Percentiles rank a stretch among this genome's conserved stretches.
Conservation (phyloP, 2,113 vertebrate genomes). For the Ptyas mucosa region DNA sequence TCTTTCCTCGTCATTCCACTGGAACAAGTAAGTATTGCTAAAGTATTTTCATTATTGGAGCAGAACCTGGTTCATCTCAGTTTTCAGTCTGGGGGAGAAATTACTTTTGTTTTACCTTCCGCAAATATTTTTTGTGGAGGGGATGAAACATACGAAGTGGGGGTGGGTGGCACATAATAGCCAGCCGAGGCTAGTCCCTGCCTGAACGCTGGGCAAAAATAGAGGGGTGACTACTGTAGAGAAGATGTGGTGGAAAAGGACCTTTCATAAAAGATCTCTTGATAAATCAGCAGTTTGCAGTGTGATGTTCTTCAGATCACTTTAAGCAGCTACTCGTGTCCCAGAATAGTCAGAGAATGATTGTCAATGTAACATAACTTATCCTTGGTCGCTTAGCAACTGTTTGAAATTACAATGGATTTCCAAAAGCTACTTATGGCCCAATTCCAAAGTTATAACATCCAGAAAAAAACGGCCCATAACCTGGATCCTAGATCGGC, state of each 20-base stretch:
- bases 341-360: background rate
- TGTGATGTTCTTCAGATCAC: background rate
- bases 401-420: background rate
- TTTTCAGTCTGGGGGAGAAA: background rate
- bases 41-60: background rate
- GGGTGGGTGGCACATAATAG: background rate
- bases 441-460: background rate
- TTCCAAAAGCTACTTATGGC: background rate
- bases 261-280: background rate
- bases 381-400: background rate
- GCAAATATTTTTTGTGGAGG: background rate
- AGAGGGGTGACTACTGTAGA: background rate
- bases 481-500: background rate
- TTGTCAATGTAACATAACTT: background rate
- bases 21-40: conserved; percentile 78
- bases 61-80: background rate
- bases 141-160: background rate
- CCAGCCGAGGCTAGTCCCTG: background rate
- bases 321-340: background rate
- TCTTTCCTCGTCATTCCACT: conserved; percentile 92
- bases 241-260: background rate
- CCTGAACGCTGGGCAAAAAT: background rate
- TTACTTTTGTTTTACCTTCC: background rate
- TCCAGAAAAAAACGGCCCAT: background rate
- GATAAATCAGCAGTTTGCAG: background rate